Conservation (phyloP, 2,797 vertebrate genomes). For the Diplodus sargus region DNA sequence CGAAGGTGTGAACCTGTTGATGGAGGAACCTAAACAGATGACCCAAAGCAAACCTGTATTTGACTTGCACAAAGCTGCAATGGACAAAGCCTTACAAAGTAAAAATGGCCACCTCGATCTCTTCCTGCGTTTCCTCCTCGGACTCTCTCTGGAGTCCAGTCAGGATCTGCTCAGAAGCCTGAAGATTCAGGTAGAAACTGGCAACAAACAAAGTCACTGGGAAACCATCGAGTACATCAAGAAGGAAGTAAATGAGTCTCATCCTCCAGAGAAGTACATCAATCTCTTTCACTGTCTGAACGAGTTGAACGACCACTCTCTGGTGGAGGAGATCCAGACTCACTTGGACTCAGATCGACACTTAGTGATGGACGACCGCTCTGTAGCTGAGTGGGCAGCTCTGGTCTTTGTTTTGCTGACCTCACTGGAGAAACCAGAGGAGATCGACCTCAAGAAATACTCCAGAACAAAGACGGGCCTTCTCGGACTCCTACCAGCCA, state of each 20-base stretch:
- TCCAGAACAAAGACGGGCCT: conserved; percentile 12
- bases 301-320: conserved; percentile 34
- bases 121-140: conserved; percentile 43
- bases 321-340: conserved; percentile 29
- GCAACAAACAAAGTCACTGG: not conserved
- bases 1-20: not conserved
- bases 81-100: conserved; percentile 42
- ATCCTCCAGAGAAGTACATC: conserved; percentile 17
- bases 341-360: conserved; percentile 8
- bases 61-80: conserved; percentile 34
- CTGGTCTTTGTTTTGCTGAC: conserved; percentile 50
- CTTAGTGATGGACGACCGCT: not conserved
- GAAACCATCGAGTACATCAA: conserved; percentile 35
- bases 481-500: conserved; percentile 36
- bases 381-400: conserved; percentile 42
- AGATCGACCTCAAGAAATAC: conserved; percentile 41
- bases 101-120: conserved; percentile 40
- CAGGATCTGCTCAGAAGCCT: conserved; percentile 20
- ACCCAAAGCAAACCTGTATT: not conserved
- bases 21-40: not conserved
- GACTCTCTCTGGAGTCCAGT: conserved; percentile 39
- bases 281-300: conserved; percentile 47
- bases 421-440: conserved; percentile 19
- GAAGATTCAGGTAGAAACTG: not conserved
- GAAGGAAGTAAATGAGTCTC: conserved; percentile 10